Evolutionary conservation across 2,888 invertebrate genomes (phyloP).

Genomic region (Alcis repandata): DNA sequence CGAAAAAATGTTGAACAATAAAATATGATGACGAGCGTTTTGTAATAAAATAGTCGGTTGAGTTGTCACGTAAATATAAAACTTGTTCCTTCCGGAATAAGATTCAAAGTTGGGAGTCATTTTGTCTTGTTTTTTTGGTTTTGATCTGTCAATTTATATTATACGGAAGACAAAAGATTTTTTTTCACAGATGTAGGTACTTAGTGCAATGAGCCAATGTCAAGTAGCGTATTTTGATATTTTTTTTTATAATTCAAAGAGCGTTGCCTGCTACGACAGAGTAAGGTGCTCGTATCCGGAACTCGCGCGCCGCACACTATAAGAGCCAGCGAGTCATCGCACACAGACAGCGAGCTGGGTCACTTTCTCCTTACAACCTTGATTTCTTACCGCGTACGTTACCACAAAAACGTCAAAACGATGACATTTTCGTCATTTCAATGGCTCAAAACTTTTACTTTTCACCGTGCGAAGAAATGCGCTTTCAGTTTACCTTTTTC

Average conservation of each 20-base stretch:
- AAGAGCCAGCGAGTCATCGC: constrained; percentile 57
- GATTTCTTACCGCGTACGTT: constrained; percentile 80
- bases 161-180: constrained; percentile 2
- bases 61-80: not conserved
- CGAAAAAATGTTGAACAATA: constrained; percentile 12
- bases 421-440: constrained; percentile 74
- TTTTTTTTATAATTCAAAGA: not conserved
- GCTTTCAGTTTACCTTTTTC: constrained; percentile 52
- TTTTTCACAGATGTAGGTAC: not conserved
- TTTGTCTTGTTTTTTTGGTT: not conserved
- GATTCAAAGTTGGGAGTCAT: not conserved
- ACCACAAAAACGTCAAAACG: constrained; percentile 68
- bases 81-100: not conserved
- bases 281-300: constrained; percentile 39
- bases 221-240: not conserved
- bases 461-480: constrained; percentile 59
- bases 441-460: constrained; percentile 80
- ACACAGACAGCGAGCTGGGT: constrained; percentile 68
- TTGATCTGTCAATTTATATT: not conserved
- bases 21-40: constrained; percentile 7
- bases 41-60: not conserved
- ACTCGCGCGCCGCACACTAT: constrained; percentile 49
- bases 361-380: constrained; percentile 84
- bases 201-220: not conserved
- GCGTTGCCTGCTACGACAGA: constrained; percentile 11